Percentiles rank a stretch among this genome's conserved stretches.
These are phyloP conservation scores for Strigamia maritima DNA, from an alignment of 2,888 invertebrate species.

Conservation along the genomic window DNA sequence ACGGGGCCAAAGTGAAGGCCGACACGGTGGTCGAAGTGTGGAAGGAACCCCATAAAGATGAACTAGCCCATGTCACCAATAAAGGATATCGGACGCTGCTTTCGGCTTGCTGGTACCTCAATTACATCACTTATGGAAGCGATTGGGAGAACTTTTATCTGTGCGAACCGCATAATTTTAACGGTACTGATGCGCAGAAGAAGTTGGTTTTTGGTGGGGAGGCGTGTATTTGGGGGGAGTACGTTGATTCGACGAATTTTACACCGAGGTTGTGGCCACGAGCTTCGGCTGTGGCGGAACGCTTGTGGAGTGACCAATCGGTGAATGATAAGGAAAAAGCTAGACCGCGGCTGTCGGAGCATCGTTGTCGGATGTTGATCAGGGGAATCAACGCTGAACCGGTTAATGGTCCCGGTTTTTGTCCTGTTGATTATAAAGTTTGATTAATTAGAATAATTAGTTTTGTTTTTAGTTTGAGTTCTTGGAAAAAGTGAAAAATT, in stretches of 20 bases:
- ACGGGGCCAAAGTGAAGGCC: constrained; percentile 60
- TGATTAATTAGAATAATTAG: neutral
- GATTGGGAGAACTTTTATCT: constrained; percentile 69
- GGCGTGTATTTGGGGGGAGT: constrained; percentile 90
- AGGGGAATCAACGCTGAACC: constrained; percentile 69
- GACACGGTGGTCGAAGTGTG: constrained; percentile 80
- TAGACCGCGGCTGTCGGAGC: constrained; percentile 53
- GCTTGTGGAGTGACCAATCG: constrained; percentile 67
- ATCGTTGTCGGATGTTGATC: constrained; percentile 67
- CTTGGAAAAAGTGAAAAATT: too few species aligned
- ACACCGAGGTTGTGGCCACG: constrained; percentile 73
- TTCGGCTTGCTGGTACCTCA: constrained; percentile 85
- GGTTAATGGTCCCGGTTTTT: constrained; percentile 66
- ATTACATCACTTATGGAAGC: constrained; percentile 64
- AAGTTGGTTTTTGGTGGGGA: constrained; percentile 78
- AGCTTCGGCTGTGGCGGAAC: constrained; percentile 79
- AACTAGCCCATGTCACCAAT: constrained; percentile 57
- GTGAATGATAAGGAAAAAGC: constrained; percentile 56
- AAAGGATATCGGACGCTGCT: constrained; percentile 66
- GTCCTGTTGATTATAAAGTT: neutral
- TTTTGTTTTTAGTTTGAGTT: too few species aligned
- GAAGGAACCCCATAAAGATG: constrained; percentile 55
- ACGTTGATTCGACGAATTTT: constrained; percentile 67
- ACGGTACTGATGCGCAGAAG: constrained; percentile 57
- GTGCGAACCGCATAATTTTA: constrained; percentile 41